A percentile compares a stretch with the other conserved stretches of the same genome.
Evolutionary conservation across 2,797 vertebrate species (phyloP).

Genomic region (Steatocranus sp.): DNA sequence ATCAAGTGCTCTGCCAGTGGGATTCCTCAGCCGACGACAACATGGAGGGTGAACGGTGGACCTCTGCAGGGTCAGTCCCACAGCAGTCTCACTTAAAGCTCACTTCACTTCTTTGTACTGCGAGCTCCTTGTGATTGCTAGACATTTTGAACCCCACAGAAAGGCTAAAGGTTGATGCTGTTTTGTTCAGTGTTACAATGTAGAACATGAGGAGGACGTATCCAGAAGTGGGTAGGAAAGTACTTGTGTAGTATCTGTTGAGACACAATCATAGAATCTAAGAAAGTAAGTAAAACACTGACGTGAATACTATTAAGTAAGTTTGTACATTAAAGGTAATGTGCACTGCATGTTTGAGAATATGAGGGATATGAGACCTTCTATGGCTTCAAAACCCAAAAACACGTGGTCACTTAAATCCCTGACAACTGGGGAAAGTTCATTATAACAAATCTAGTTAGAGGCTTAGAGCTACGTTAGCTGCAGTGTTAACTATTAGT

Average conservation of each 20-base stretch:
- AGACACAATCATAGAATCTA: background rate
- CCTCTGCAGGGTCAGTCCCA: constrained; percentile 78
- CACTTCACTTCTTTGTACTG: background rate
- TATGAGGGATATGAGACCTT: background rate
- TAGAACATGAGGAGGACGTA: background rate
- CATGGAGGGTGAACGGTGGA: constrained; percentile 85
- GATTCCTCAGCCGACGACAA: constrained; percentile 78
- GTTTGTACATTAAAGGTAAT: background rate
- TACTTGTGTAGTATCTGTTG: background rate
- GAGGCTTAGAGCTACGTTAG: background rate
- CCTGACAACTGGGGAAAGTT: background rate
- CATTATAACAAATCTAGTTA: background rate
- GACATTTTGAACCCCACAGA: background rate
- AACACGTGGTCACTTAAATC: background rate
- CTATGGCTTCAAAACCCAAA: background rate
- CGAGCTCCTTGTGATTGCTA: background rate
- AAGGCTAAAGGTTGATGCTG: background rate
- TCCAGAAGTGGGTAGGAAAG: background rate
- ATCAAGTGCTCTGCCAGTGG: constrained; percentile 85
- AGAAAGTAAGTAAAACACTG: background rate
- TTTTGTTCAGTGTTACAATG: background rate
- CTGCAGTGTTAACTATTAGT: background rate
- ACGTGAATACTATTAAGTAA: accelerated
- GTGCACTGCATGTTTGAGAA: background rate
- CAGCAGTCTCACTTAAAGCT: background rate